Evolutionary conservation across 2,797 vertebrate species (phyloP).

Genomic region (Squalus acanthias): DNA sequence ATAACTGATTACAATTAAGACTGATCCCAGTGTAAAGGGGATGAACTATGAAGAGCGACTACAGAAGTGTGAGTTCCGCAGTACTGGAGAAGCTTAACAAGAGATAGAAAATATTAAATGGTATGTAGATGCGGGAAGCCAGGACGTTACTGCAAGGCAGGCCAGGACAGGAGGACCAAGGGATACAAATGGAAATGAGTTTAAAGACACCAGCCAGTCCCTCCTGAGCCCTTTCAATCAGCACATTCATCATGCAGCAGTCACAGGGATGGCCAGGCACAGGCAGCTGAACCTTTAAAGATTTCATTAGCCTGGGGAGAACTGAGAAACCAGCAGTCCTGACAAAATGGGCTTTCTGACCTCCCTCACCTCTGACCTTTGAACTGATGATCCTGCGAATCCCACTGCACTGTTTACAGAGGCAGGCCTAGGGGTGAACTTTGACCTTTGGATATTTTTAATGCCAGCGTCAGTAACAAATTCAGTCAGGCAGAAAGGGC

Average conservation of each 20-base stretch:
- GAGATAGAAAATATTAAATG: background rate
- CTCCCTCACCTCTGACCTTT: conserved; percentile 25
- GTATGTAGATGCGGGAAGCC: background rate
- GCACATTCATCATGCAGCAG: conserved; percentile 26
- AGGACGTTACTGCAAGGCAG: background rate
- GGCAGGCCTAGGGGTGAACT: conserved; percentile 26
- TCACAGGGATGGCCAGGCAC: background rate
- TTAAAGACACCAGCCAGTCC: conserved; percentile 15
- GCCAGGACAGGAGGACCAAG: background rate
- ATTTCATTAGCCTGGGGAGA: conserved; percentile 27
- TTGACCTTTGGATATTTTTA: background rate
- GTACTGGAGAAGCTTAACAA: background rate
- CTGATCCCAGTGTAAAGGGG: background rate
- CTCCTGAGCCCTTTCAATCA: background rate
- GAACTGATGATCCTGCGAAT: conserved; percentile 30
- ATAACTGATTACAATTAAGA: background rate
- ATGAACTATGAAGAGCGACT: background rate
- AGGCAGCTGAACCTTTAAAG: conserved; percentile 28
- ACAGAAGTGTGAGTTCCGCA: background rate
- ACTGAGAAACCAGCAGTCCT: background rate
- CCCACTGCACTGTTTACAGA: conserved; percentile 35
- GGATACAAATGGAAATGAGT: conserved; percentile 21
- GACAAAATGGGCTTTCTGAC: conserved; percentile 33
- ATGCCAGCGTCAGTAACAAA: background rate
- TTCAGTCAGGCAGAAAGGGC: background rate